A percentile compares a stretch with the other conserved stretches of the same genome.
Evolutionary conservation across 2,797 vertebrate genomes (phyloP).

Genomic region (Sebastes kiyomatsui): DNA sequence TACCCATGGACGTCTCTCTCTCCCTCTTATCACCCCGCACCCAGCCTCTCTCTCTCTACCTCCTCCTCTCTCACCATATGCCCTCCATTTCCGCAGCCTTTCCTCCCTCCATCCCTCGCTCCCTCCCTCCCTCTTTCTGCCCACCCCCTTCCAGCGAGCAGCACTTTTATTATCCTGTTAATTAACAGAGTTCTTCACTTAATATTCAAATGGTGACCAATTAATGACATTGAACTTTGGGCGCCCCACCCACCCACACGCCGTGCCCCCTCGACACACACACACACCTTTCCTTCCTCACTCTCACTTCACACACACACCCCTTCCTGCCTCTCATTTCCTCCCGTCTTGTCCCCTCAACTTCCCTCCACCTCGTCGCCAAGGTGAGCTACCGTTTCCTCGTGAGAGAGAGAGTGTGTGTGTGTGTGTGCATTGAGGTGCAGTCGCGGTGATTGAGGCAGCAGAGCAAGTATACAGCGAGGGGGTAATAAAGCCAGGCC

Average conservation of each 20-base stretch:
- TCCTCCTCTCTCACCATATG: conserved; percentile 69
- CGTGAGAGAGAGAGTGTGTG: conserved; percentile 63
- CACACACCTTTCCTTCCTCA: conserved; percentile 29
- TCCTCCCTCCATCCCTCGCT: conserved; percentile 44
- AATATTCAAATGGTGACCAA: conserved; percentile 92
- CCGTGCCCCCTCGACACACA: conserved; percentile 6
- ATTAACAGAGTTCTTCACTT: conserved; percentile 87
- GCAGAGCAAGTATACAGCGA: conserved; percentile 62
- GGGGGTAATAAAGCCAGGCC: conserved; percentile 83
- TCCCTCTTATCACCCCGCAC: conserved; percentile 80
- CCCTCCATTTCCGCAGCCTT: conserved; percentile 68
- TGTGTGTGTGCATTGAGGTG: conserved; percentile 73
- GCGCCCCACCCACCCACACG: conserved; percentile 58
- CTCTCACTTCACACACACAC: conserved; percentile 16
- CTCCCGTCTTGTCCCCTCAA: conserved; percentile 64
- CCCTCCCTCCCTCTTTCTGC: conserved; percentile 33
- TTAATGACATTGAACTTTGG: conserved; percentile 90
- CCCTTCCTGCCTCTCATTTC: conserved; percentile 62
- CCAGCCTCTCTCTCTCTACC: conserved; percentile 61
- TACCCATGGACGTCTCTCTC: conserved; percentile 81
- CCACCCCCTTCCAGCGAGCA: conserved; percentile 63
- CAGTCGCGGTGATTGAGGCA: conserved; percentile 48
- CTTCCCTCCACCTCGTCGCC: conserved; percentile 46
- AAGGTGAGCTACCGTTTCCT: conserved; percentile 77
- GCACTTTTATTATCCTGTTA: conserved; percentile 88